phyloP scores from a whole-genome alignment of 2,113 vertebrate genomes.

The Platichthys stellatus region DNA sequence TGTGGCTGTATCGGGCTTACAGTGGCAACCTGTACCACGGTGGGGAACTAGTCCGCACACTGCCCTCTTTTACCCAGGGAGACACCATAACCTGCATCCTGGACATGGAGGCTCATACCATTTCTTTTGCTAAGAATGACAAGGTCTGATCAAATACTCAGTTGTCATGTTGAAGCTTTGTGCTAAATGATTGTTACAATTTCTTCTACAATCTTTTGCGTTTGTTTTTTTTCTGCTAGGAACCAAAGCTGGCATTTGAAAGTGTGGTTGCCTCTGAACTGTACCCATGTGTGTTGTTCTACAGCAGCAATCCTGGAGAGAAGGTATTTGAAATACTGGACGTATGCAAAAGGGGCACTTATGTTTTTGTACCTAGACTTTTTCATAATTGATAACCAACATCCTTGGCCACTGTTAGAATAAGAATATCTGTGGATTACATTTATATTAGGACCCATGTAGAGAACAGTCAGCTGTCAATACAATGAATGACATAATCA shows the following conservation, averaged over 20 bases:
- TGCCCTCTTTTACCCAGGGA: slow-evolving; percentile 85
- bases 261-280: slow-evolving; percentile 82
- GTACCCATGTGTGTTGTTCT: slow-evolving; percentile 86
- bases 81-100: slow-evolving; percentile 86
- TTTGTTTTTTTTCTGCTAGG: slow-evolving; percentile 66
- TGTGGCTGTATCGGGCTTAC: slow-evolving; percentile 87
- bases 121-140: slow-evolving; percentile 86
- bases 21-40: slow-evolving; percentile 87
- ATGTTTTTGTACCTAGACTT: neutral
- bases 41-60: slow-evolving; percentile 82
- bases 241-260: slow-evolving; percentile 86
- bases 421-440: neutral
- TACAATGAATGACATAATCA: neutral
- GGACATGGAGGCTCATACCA: slow-evolving; percentile 86
- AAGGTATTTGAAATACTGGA: slow-evolving; percentile 67
- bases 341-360: no score
- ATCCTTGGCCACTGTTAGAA: neutral
- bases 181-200: neutral
- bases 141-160: slow-evolving; percentile 66
- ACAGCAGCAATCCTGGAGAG: slow-evolving; percentile 87
- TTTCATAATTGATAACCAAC: neutral
- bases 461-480: no score
- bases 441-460: neutral
- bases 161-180: neutral
- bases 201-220: neutral